Evolutionary conservation across 1,140 invertebrate genomes (phyloP), one percentile per base, ranked within the genome.

Genomic region (Whitmania pigra): DNA sequence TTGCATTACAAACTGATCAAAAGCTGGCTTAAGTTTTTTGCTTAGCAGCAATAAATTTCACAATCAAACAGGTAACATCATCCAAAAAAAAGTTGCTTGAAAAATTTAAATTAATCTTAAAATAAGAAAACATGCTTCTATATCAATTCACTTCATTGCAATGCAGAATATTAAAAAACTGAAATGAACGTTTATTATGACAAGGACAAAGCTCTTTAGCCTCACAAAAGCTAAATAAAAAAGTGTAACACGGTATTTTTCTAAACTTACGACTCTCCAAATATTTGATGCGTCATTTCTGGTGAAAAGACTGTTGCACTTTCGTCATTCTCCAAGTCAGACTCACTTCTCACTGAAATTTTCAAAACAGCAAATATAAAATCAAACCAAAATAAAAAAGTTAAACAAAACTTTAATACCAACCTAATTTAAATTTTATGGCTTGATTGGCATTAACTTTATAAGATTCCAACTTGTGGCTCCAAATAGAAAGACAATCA

Each of bases 231-330:
- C 40, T 15, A 5, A n/a, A 6, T 7, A 29, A 25, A 71, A 71
- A 17, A n/a, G n/a, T 20, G n/a, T 69, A 11, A 29, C 5, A 25
- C 1, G 11, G 4, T 67, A 17, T 20, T 22, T 69, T 18, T 54
- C n/a, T 7, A 29, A 13, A 72, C 36, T n/a, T 80, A 88, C 87
- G 84, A 86, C 77, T 93, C 90, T 29, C 92, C 92, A 84, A 94
- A 96, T 22, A 95, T 86, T 83, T 96, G 93, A 85, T 97, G 92
- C 69, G 90, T 90, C 90, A 94, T 94, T 69, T 90, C 89, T 11
- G 93, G 91, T 67, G 87, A 85, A 80, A 94, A 95, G 20, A 83
- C 84, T 11, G 82, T 82, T n/a, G 84, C 27, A 20, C 60, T 69
- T 54, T 73, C 68, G 25, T 53, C 20, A 15, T 70, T 27, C 22